These are phyloP conservation scores for Meles meles DNA, from an alignment of 2,113 vertebrate species.

Conservation along the genomic window DNA sequence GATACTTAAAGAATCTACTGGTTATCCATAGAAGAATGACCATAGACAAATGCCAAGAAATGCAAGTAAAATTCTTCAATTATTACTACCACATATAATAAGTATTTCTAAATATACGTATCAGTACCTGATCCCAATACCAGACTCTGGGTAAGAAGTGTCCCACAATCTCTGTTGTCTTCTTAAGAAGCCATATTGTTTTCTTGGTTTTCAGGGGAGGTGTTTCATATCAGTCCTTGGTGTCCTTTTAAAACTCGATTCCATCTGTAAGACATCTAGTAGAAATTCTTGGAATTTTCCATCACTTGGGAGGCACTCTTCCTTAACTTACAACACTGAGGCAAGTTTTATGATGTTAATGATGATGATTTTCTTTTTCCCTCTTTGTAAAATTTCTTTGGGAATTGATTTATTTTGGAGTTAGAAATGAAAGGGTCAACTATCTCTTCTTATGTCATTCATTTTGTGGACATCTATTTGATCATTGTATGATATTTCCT, in stretches of 20 bases:
- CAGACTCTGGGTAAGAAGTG: background rate
- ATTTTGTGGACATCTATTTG: background rate
- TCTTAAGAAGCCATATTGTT: background rate
- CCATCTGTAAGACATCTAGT: slow-evolving; percentile 40
- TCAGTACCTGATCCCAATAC: background rate
- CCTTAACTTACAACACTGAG: background rate
- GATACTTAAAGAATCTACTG: background rate
- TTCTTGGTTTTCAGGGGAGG: background rate
- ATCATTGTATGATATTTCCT: slow-evolving; percentile 3
- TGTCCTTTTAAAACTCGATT: slow-evolving; percentile 2
- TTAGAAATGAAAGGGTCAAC: background rate
- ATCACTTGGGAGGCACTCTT: background rate
- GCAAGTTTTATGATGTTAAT: slow-evolving; percentile 10
- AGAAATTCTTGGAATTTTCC: slow-evolving; percentile 33
- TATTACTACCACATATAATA: background rate
- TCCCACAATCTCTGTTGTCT: background rate
- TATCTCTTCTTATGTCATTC: background rate
- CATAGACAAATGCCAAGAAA: background rate
- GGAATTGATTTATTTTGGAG: background rate
- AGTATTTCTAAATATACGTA: background rate
- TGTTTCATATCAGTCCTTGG: background rate
- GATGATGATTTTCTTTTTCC: slow-evolving; percentile 32
- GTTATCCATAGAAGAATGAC: background rate
- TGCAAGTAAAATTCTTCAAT: background rate
- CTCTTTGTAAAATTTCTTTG: background rate